A percentile compares a stretch with the other conserved stretches of the same genome.
Evolutionary conservation across 2,113 vertebrate genomes (phyloP).

Genomic region (Heloderma charlesbogerti): DNA sequence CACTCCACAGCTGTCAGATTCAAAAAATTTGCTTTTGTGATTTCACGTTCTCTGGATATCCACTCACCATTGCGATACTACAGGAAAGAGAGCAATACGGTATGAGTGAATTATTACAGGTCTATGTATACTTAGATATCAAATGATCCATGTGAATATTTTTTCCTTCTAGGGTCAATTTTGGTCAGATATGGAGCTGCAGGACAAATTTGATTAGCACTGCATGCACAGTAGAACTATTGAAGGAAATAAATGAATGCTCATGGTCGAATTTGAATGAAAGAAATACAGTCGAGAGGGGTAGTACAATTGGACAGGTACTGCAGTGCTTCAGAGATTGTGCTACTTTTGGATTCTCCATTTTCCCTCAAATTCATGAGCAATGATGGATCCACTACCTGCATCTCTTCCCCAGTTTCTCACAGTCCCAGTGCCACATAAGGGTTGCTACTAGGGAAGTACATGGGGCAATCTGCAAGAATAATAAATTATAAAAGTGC

Average conservation of each 20-base stretch:
- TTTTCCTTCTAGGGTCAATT: constrained; percentile 14
- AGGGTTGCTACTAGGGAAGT: no score
- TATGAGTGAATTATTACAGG: constrained; percentile 27
- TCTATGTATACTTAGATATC: constrained; percentile 9
- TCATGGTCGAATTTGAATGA: not conserved
- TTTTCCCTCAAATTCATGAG: not conserved
- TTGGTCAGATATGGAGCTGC: not conserved
- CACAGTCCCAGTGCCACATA: not conserved
- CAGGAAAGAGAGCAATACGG: constrained; percentile 41
- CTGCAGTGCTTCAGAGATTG: not conserved
- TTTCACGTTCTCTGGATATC: constrained; percentile 76
- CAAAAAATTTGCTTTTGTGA: constrained; percentile 82
- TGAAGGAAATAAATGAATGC: not conserved
- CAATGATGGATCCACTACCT: not conserved
- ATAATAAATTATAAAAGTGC: no score
- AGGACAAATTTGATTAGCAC: not conserved
- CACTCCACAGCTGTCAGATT: constrained; percentile 82
- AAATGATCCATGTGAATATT: constrained; percentile 33
- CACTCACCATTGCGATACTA: constrained; percentile 76
- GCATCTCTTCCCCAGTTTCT: not conserved
- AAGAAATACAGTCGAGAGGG: not conserved
- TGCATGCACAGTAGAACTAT: not conserved
- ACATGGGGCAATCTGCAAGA: not conserved
- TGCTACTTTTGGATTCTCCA: not conserved
- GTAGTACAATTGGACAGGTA: not conserved